Conservation (phyloP, 2,888 invertebrate genomes). For the Troglohyphantes excavatus region DNA sequence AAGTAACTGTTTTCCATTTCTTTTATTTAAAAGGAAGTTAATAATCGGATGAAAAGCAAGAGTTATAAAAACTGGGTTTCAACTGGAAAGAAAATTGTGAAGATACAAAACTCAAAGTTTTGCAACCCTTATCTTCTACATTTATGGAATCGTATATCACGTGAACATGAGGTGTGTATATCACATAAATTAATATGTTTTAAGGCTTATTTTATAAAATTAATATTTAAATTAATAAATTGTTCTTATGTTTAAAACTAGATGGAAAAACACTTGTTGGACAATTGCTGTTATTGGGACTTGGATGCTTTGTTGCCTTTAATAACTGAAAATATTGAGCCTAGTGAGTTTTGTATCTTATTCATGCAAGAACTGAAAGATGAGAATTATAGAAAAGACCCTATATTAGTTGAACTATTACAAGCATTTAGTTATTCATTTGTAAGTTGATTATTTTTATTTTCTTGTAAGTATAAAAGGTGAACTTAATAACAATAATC, state of each 20-base stretch:
- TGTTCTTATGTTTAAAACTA: no score
- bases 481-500: no score
- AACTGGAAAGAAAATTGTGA: slow-evolving; percentile 40
- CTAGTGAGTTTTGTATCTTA: not conserved
- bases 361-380: not conserved
- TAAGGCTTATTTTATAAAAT: no score
- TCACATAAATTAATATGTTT: no score
- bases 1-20: no score
- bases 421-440: not conserved
- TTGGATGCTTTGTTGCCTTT: slow-evolving; percentile 14
- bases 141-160: slow-evolving; percentile 60
- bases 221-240: slow-evolving; percentile 3
- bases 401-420: slow-evolving; percentile 14
- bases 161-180: slow-evolving; percentile 22
- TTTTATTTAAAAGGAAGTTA: slow-evolving; percentile 26
- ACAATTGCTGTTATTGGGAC: slow-evolving; percentile 19
- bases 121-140: slow-evolving; percentile 58
- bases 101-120: slow-evolving; percentile 69
- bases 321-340: not conserved
- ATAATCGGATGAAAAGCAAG: slow-evolving; percentile 61
- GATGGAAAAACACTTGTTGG: not conserved
- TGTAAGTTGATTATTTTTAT: no score
- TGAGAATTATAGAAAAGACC: not conserved
- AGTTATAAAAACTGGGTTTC: slow-evolving; percentile 48
- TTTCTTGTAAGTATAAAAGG: no score